Base-by-base conservation (phyloP, 2,888 invertebrate species). In the Agrotis puta region DNA sequence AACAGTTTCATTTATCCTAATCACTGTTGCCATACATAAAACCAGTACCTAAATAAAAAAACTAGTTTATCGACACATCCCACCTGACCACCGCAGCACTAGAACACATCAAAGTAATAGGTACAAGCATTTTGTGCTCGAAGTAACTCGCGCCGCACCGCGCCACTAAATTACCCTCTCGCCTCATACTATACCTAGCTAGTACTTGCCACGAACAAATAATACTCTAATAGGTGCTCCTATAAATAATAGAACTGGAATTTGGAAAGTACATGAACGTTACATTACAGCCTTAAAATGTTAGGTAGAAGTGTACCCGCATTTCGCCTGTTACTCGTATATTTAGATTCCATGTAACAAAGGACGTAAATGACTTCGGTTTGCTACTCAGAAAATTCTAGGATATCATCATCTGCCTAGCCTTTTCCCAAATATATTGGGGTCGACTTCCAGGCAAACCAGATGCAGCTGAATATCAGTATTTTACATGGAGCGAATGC, bases 101-200 rank as follows among this genome's bases (percentile, higher is more conserved):
- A 84, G 54, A 62, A 27, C 74, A 84, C 84, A 84, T 84, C 84
- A 84, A 84, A 84, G 84, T 84, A 84, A 84, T 84, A 84, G 78
- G 84, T 81, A 85, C 82, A 85, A 85, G 82, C 83, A 77, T 82
- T 85, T 85, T 82, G 83, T 82, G 76, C 82, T 82, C 78, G 80
- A 84, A 74, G 74, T 79, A 70, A 76, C 72, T 79, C 82, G 78
- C 75, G 71, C 76, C 62, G 85, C 65, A 70, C 76, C 69, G 53
- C 79, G 71, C 76, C 74, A 75, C 78, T 77, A 83, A 83, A 81
- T 81, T 82, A 82, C 82, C 74, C 81, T 81, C 78, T 84, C 75
- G 66, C 67, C 74, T 69, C 59, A 62, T 69, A 64, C 56, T 64
- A 45, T 54, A 65, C 68, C 79, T 65, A 59, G 69, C 47, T 48